phyloP scores from a whole-genome alignment of 2,888 invertebrate genomes.

The Chromoteleia sp. region DNA sequence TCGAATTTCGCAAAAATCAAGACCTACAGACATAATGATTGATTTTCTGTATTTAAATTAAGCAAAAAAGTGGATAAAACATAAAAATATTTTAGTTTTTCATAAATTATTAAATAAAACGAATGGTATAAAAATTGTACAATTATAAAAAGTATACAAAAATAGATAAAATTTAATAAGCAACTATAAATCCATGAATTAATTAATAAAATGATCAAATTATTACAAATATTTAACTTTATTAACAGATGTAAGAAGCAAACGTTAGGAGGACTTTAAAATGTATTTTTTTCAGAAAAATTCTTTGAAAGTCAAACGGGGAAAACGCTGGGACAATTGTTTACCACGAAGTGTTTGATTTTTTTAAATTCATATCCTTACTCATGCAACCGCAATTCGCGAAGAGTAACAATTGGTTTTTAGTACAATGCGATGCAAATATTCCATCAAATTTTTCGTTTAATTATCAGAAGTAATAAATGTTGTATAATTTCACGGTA shows the following conservation, averaged over 20 bases:
- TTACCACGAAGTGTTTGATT: slow-evolving; percentile 46
- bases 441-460: slow-evolving; percentile 53
- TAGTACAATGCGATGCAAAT: slow-evolving; percentile 47
- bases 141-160: no score
- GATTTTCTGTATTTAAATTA: no score
- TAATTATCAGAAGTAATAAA: slow-evolving; percentile 61
- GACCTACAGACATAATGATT: no score
- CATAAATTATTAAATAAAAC: no score
- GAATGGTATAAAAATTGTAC: no score
- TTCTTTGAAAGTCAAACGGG: slow-evolving; percentile 45
- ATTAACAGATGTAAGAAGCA: slow-evolving; percentile 39
- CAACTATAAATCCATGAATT: background rate
- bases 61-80: no score
- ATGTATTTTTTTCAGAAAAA: slow-evolving; percentile 30
- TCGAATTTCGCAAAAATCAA: background rate
- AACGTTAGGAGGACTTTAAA: slow-evolving; percentile 27
- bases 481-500: slow-evolving; percentile 29
- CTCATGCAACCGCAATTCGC: slow-evolving; percentile 36
- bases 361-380: slow-evolving; percentile 37
- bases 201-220: slow-evolving; percentile 1
- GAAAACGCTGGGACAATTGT: slow-evolving; percentile 26
- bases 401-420: slow-evolving; percentile 47
- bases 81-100: no score
- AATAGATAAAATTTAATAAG: background rate
- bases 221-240: slow-evolving; percentile 29